phyloP scores from a whole-genome alignment of 2,113 vertebrate genomes.

The Psettodes erumei region DNA sequence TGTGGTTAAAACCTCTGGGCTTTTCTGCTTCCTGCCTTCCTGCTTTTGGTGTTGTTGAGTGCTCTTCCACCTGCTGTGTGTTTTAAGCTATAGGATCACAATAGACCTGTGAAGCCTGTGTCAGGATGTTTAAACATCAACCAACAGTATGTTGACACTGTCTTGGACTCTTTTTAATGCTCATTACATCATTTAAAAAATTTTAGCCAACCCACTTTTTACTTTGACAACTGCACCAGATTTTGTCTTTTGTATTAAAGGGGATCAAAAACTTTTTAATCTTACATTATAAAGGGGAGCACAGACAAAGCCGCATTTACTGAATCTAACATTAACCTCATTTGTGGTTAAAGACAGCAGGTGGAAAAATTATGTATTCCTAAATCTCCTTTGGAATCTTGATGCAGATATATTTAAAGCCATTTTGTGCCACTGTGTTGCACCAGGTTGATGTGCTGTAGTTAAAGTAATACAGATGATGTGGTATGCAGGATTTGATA shows the following conservation, averaged over 20 bases:
- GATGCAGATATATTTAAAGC: background rate
- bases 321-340: slow-evolving; percentile 69
- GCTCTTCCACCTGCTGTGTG: slow-evolving; percentile 44
- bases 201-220: slow-evolving; percentile 35
- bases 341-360: slow-evolving; percentile 36
- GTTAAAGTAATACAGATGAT: background rate
- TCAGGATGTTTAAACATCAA: slow-evolving; percentile 36
- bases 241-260: slow-evolving; percentile 28
- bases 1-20: slow-evolving; percentile 6
- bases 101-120: slow-evolving; percentile 23
- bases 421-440: background rate
- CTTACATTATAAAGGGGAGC: slow-evolving; percentile 18
- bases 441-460: background rate
- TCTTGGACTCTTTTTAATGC: slow-evolving; percentile 13
- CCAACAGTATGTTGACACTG: slow-evolving; percentile 34
- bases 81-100: slow-evolving; percentile 36
- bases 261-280: slow-evolving; percentile 38
- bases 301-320: slow-evolving; percentile 39
- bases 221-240: slow-evolving; percentile 7
- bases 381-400: slow-evolving; percentile 8
- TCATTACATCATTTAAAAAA: slow-evolving; percentile 20
- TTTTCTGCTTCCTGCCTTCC: slow-evolving; percentile 37
- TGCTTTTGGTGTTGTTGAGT: slow-evolving; percentile 44
- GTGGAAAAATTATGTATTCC: background rate
- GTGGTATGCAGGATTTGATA: background rate